Evolutionary conservation across 2,797 vertebrate genomes (phyloP).

Genomic region (Tapera naevia): DNA sequence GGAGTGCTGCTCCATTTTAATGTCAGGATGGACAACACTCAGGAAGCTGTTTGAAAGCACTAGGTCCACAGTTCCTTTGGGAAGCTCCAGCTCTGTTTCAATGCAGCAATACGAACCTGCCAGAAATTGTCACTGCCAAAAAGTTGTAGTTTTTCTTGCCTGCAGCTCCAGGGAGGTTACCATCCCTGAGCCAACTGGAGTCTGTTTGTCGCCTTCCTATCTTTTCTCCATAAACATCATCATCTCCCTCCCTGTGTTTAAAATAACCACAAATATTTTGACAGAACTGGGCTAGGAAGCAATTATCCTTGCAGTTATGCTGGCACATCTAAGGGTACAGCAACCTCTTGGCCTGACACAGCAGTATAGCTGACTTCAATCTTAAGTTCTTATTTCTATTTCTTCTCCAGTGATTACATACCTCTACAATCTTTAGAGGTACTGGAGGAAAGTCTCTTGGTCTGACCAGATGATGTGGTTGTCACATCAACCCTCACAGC

Average conservation of each 20-base stretch:
- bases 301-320: neutral
- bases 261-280: slow-evolving; percentile 10
- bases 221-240: neutral
- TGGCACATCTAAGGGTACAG: neutral
- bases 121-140: neutral
- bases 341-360: neutral
- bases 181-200: neutral
- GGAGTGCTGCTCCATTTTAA: neutral
- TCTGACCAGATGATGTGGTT: neutral
- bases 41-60: neutral
- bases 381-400: neutral
- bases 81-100: neutral
- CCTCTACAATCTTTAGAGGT: neutral
- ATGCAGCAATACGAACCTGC: neutral
- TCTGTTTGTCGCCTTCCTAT: neutral
- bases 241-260: neutral
- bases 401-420: neutral
- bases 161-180: neutral
- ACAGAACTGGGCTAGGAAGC: neutral
- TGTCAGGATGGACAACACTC: neutral
- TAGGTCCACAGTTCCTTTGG: neutral
- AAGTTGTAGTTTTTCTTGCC: neutral
- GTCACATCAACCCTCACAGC: neutral
- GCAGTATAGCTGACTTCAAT: neutral
- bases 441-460: neutral